These are phyloP conservation scores for Rhinophrynus dorsalis DNA, from an alignment of 2,797 vertebrate genomes.

Conservation along the genomic window DNA sequence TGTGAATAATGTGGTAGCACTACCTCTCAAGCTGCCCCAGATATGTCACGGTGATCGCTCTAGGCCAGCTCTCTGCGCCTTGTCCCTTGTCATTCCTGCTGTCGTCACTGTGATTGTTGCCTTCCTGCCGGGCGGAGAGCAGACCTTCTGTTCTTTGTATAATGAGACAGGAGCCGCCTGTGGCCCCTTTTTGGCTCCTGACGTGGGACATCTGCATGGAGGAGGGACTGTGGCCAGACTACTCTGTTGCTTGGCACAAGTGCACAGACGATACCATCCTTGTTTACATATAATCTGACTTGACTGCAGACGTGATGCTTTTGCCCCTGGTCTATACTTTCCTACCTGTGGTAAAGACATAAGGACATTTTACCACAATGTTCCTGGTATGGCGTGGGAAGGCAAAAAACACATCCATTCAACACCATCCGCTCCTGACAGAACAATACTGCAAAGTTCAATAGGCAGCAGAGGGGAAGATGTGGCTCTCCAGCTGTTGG, in stretches of 20 bases:
- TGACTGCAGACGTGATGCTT: neutral
- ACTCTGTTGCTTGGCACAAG: no score
- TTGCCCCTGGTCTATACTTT: no score
- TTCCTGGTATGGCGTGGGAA: no score
- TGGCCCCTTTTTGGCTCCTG: neutral
- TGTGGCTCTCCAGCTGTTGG: no score
- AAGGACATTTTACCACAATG: no score
- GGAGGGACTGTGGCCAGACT: neutral
- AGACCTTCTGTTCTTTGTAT: conserved; percentile 11
- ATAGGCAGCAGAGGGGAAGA: no score
- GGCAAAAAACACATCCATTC: no score
- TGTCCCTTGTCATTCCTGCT: neutral
- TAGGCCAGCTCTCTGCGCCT: neutral
- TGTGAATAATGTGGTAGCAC: neutral
- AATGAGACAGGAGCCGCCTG: neutral
- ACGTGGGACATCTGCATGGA: neutral
- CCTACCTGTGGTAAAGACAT: no score
- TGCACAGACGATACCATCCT: neutral
- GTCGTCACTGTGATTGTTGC: neutral
- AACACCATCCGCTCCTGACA: no score
- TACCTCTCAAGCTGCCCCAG: conserved; percentile 11
- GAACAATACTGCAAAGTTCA: no score
- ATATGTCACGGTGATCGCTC: conserved; percentile 18
- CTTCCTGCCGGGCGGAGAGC: neutral
- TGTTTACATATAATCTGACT: neutral